Evolutionary conservation across 2,888 invertebrate species (phyloP).

Genomic region (Eilema caniola): DNA sequence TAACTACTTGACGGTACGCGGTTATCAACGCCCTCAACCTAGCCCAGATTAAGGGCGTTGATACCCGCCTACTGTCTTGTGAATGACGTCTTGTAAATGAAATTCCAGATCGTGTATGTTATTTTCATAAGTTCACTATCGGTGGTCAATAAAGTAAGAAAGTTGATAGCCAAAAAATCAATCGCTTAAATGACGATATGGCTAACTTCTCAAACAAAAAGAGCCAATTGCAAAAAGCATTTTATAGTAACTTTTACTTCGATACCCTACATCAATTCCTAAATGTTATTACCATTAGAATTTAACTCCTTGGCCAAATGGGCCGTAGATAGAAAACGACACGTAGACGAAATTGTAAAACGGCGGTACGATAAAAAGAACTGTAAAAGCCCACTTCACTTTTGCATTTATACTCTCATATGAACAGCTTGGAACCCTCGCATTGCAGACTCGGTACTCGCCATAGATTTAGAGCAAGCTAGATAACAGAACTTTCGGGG

Average conservation of each 20-base stretch:
- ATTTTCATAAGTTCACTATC: too few relatives aligned
- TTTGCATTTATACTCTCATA: conserved; percentile 5
- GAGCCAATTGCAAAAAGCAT: neutral
- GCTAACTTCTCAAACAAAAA: neutral
- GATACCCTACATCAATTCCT: neutral
- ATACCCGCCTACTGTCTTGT: too few relatives aligned
- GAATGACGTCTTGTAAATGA: too few relatives aligned
- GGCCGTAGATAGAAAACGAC: conserved; percentile 3
- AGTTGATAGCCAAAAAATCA: neutral
- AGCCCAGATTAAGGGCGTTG: too few relatives aligned
- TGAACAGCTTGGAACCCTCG: conserved; percentile 6
- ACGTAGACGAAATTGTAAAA: conserved; percentile 7
- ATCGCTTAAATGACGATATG: neutral
- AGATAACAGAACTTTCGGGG: neutral
- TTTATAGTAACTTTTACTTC: neutral
- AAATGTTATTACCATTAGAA: neutral
- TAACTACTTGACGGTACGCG: too few relatives aligned
- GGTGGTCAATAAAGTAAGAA: too few relatives aligned
- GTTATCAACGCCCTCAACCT: too few relatives aligned
- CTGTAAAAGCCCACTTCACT: conserved; percentile 11
- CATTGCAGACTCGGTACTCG: conserved; percentile 4
- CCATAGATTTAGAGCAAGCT: neutral
- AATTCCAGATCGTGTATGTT: too few relatives aligned
- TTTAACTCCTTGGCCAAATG: neutral
- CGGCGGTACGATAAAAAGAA: neutral